These are phyloP conservation scores for Xestoiulus laeticollis DNA, from an alignment of 2,888 invertebrate genomes.

Conservation along the genomic window DNA sequence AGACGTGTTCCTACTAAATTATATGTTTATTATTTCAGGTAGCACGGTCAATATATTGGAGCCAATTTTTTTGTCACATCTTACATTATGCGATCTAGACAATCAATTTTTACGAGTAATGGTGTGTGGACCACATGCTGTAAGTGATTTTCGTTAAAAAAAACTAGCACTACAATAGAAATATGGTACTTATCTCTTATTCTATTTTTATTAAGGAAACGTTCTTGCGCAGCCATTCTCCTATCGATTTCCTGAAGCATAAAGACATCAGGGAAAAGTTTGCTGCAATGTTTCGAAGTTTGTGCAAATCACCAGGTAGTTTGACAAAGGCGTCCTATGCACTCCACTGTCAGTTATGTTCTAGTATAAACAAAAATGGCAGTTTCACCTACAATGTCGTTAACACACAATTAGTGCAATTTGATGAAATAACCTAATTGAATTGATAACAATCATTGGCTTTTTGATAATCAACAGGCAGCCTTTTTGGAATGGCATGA, in stretches of 20 bases:
- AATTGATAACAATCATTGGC: not conserved
- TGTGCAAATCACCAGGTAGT: not conserved
- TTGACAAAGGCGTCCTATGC: not conserved
- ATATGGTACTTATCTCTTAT: not conserved
- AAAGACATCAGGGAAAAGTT: not conserved
- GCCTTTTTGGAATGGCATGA: not conserved
- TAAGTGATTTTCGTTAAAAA: not conserved
- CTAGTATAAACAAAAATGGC: not conserved
- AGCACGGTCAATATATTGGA: not conserved
- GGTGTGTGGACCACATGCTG: not conserved
- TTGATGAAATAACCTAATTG: not conserved
- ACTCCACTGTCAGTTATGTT: slow-evolving; percentile 3
- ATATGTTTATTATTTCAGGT: not conserved
- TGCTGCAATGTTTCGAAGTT: slow-evolving; percentile 10
- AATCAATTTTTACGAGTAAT: not conserved
- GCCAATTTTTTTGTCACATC: not conserved
- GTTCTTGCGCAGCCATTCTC: not conserved
- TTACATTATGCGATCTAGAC: not conserved
- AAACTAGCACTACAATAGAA: not conserved
- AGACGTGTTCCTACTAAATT: not conserved
- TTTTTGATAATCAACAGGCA: too few relatives aligned
- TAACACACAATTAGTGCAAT: slow-evolving; percentile 17
- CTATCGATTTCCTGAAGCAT: not conserved
- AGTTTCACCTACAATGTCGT: not conserved
- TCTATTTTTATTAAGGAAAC: not conserved